A percentile compares a stretch with the other conserved stretches of the same genome.
Conservation (phyloP, 2,113 vertebrate genomes). For the Danionella cerebrum region DNA sequence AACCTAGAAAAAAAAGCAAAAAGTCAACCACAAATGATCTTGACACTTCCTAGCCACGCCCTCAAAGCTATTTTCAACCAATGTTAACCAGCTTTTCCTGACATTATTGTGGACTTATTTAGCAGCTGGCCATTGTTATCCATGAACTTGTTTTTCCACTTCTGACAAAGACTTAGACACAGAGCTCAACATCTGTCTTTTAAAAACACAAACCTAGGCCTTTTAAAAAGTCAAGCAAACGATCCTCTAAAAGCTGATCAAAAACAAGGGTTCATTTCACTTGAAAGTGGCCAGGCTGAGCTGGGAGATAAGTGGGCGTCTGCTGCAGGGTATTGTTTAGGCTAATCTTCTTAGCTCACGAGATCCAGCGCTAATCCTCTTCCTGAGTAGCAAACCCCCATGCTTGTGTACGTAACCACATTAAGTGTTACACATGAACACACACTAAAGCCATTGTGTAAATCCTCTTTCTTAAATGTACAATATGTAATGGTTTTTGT, state of each 20-base stretch:
- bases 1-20: no score
- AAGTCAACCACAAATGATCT: no score
- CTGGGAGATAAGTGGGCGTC: background rate
- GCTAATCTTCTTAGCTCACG: constrained; percentile 24
- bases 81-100: no score
- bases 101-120: no score
- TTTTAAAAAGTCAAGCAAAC: background rate
- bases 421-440: constrained; percentile 11
- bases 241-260: background rate
- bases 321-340: constrained; percentile 2
- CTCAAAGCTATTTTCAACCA: no score
- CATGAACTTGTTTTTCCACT: background rate
- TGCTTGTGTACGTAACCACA: constrained; percentile 15
- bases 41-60: no score
- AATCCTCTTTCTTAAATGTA: no score
- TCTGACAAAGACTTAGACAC: background rate
- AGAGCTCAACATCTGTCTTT: constrained; percentile 2
- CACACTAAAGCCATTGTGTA: constrained; percentile 21
- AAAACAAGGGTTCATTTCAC: constrained; percentile 11
- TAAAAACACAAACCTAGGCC: background rate
- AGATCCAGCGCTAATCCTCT: constrained; percentile 12
- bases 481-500: no score
- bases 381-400: constrained; percentile 15
- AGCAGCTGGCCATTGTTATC: background rate
- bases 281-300: background rate